A percentile compares a stretch with the other conserved stretches of the same genome.
Evolutionary conservation across 30 jellyfish, hydroid and myxozoan species (phyloP).

Genomic region (Cassiopea xamachana): DNA sequence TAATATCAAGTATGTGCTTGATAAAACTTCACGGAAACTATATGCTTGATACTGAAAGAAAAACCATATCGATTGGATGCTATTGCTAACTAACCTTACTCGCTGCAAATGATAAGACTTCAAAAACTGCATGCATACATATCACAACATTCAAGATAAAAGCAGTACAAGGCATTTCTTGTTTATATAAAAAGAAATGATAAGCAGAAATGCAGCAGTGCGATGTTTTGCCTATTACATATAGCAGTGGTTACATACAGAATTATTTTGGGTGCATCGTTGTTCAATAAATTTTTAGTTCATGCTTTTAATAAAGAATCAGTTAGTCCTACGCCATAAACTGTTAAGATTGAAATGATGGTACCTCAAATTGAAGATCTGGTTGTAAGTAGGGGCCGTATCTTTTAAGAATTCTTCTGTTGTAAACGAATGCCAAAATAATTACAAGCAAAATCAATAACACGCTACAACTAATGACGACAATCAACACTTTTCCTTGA

Average conservation of each 20-base stretch:
- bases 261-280: too few relatives aligned
- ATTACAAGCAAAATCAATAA: slow-evolving; percentile 10
- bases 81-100: background rate
- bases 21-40: background rate
- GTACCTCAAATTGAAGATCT: slow-evolving; percentile 74
- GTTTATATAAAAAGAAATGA: background rate
- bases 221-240: background rate
- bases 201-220: background rate
- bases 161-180: background rate
- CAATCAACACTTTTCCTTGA: background rate
- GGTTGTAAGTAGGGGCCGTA: slow-evolving; percentile 77
- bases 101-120: background rate
- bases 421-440: slow-evolving; percentile 17
- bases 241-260: too few relatives aligned
- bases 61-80: background rate
- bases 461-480: slow-evolving; percentile 23
- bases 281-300: too few relatives aligned
- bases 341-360: background rate
- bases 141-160: too few relatives aligned
- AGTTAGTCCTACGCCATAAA: too few relatives aligned
- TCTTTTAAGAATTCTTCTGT: slow-evolving; percentile 21
- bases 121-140: background rate
- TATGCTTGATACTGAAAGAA: background rate
- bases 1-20: too few relatives aligned
- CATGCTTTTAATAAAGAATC: too few relatives aligned